These are phyloP conservation scores for Leucopternis melanops DNA, from an alignment of 2,113 vertebrate genomes.

Conservation along the genomic window DNA sequence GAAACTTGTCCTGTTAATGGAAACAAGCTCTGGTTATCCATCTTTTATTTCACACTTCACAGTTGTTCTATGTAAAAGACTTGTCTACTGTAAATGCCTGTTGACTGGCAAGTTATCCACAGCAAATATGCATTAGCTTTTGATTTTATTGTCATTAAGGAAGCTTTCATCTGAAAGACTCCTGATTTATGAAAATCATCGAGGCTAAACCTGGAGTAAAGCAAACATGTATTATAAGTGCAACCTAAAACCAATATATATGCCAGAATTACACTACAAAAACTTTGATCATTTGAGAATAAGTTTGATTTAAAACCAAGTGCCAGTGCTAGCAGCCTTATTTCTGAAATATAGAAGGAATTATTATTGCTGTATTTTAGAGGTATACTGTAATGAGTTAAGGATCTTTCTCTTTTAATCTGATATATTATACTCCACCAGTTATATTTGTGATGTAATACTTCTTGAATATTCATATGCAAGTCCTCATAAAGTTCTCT, in stretches of 20 bases:
- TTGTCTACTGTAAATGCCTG: background rate
- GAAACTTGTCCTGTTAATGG: background rate
- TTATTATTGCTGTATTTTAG: background rate
- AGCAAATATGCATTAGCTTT: background rate
- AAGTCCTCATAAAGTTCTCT: background rate
- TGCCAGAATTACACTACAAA: background rate
- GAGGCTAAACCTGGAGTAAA: background rate
- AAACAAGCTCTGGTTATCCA: background rate
- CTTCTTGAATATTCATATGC: slow-evolving; percentile 3
- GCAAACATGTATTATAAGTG: background rate
- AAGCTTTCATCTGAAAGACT: background rate
- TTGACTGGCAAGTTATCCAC: background rate
- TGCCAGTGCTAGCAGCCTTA: background rate
- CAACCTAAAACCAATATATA: background rate
- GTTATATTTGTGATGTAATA: background rate
- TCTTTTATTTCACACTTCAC: background rate
- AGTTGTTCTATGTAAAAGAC: background rate
- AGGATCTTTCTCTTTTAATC: background rate
- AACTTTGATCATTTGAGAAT: background rate
- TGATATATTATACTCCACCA: background rate
- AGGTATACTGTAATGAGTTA: background rate
- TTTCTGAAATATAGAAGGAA: background rate
- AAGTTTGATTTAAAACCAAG: background rate
- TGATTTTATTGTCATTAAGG: background rate
- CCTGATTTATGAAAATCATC: background rate